phyloP scores from a whole-genome alignment of 1,140 invertebrate species.

The Ctenoplectra terminalis region DNA sequence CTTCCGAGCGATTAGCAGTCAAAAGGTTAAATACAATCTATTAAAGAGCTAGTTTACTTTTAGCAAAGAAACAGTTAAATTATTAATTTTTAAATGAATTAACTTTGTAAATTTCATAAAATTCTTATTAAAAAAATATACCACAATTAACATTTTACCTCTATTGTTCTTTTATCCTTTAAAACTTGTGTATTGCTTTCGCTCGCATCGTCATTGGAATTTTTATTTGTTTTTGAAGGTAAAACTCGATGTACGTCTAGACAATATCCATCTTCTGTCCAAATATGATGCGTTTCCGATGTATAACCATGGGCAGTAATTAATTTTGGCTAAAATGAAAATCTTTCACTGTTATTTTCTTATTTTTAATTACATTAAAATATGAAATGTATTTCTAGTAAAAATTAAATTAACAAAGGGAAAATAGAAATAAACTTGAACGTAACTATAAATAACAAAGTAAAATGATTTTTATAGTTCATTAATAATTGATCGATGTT shows the following conservation, averaged over 20 bases:
- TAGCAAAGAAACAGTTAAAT: not conserved
- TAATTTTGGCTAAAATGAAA: constrained; percentile 82
- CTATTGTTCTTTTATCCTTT: not conserved
- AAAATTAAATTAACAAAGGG: not conserved
- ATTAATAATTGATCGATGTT: not conserved
- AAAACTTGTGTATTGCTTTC: no score
- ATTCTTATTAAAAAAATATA: not conserved
- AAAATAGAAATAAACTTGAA: not conserved
- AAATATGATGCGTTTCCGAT: constrained; percentile 86
- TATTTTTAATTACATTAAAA: not conserved
- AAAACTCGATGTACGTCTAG: constrained; percentile 88
- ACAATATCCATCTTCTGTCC: constrained; percentile 89
- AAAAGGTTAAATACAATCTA: no score
- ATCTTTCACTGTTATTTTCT: not conserved
- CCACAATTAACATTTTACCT: not conserved
- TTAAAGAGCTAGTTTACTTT: no score
- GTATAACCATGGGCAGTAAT: constrained; percentile 85
- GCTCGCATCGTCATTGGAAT: not conserved
- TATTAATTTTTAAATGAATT: not conserved
- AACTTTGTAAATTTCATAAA: not conserved
- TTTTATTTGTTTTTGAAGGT: not conserved
- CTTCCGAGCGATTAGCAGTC: no score
- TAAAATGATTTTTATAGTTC: not conserved
- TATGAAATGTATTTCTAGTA: not conserved
- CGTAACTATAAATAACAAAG: no score